Conservation (phyloP, 1,140 invertebrate species). For the Camponotus vicinus region DNA sequence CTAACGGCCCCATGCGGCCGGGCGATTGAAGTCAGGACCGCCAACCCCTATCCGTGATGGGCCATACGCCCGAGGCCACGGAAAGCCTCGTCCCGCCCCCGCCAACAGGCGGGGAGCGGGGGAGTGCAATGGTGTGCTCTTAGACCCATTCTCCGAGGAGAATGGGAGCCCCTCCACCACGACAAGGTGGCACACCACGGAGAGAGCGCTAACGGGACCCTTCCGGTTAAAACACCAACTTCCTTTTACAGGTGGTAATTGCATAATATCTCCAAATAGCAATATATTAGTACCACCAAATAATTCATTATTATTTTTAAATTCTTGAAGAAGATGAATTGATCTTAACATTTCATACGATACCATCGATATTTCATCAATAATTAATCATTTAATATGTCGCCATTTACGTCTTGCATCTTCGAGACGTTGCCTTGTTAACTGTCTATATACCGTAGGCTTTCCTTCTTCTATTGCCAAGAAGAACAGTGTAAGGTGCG, state of each 20-base stretch:
- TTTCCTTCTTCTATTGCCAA: not conserved
- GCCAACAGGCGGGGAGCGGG: too few species aligned
- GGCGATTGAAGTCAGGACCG: too few species aligned
- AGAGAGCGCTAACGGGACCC: too few species aligned
- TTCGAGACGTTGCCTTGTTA: not conserved
- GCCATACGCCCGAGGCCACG: too few species aligned
- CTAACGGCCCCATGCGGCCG: too few species aligned
- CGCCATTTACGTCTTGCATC: constrained; percentile 10
- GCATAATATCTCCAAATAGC: not conserved
- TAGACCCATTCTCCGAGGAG: too few species aligned
- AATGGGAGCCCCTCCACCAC: too few species aligned
- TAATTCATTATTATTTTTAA: not conserved
- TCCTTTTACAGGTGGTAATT: not conserved
- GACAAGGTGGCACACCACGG: too few species aligned
- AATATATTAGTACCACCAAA: not conserved
- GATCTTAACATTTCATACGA: not conserved
- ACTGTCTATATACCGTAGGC: not conserved
- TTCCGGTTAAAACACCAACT: not conserved
- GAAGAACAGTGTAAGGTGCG: not conserved
- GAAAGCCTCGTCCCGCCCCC: too few species aligned
- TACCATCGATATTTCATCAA: constrained; percentile 2
- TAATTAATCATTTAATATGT: not conserved
- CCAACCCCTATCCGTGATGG: too few species aligned
- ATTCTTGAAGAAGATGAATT: constrained; percentile 11
- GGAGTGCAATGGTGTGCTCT: too few species aligned